Evolutionary conservation across 2,888 invertebrate genomes (phyloP), one percentile per base, ranked within the genome.

Genomic region (Dryomyza anilis): DNA sequence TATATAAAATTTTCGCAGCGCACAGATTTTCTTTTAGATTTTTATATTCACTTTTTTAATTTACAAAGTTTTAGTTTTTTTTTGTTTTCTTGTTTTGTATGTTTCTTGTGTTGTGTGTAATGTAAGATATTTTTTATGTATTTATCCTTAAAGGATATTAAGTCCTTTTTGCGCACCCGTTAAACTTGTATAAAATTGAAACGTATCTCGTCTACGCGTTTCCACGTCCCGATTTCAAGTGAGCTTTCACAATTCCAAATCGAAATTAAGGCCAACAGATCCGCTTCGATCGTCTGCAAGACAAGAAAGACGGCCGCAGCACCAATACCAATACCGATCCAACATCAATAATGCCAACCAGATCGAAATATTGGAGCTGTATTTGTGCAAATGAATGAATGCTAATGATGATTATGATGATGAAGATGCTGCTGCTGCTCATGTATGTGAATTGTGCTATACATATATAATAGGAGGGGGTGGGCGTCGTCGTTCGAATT

Each of bases 161-260:
- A 21, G 7, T 50, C 27, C 25, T 50, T 50, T 27, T 50, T 14
- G 12, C 21, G 25, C 25, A n/a, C 27, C 25, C 25, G 14, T 16
- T 43, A n/a, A 16, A 43, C 43, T 43, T 29, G 29, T 14, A n/a
- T 23, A 21, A 14, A 39, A 48, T 57, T 57, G 55, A 25, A 21
- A 59, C 48, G 58, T 10, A 53, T 39, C 36, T 66, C 78, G 82
- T 83, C 82, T 76, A 75, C 76, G 79, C 83, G 79, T 81, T 77
- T 80, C 73, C 78, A 80, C 82, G 80, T 81, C 80, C 81, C 81
- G 80, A 77, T 77, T 83, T 81, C 81, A 79, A 83, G 79, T 83
- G 83, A 83, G 79, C 80, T 79, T 79, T 76, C 76, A 74, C 74
- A 78, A 78, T 81, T 81, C 79, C 80, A 81, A 82, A 80, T 81